Conservation (phyloP, 2,797 vertebrate species). For the Eleutherodactylus coqui region DNA sequence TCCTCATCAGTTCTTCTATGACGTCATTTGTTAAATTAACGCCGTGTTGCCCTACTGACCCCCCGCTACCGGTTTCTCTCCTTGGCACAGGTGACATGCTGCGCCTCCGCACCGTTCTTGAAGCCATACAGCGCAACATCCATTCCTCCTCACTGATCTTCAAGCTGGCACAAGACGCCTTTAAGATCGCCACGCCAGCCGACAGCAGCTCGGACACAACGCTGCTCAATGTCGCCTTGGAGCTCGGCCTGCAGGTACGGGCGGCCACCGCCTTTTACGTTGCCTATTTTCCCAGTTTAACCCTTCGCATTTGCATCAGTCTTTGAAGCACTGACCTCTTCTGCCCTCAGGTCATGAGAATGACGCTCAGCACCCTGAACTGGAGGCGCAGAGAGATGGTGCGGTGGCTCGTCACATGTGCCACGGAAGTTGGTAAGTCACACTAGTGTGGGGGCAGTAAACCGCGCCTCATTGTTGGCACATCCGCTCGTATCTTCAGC, state of each 20-base stretch:
- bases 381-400: slow-evolving; percentile 99
- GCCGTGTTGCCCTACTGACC: not conserved
- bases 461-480: not conserved
- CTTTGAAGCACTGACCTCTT: not conserved
- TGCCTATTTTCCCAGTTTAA: not conserved
- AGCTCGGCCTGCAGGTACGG: slow-evolving; percentile 93
- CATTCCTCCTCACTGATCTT: slow-evolving; percentile 98
- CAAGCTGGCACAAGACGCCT: slow-evolving; percentile 97
- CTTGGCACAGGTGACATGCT: slow-evolving; percentile 87
- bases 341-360: slow-evolving; percentile 90
- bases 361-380: slow-evolving; percentile 97
- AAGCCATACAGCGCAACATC: slow-evolving; percentile 98
- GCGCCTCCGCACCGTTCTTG: slow-evolving; percentile 91
- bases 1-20: not conserved
- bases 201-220: slow-evolving; percentile 93
- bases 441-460: not conserved
- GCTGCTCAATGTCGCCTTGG: slow-evolving; percentile 92
- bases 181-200: slow-evolving; percentile 94
- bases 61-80: not conserved
- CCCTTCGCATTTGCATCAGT: not conserved
- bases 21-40: not conserved
- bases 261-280: not conserved
- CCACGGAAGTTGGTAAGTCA: slow-evolving; percentile 96
- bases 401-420: slow-evolving; percentile 97
- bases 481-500: too few species aligned